Percentiles rank a stretch among this genome's conserved stretches.
Evolutionary conservation across 23 tunicate species (phyloP).

Genomic region (Oikopleura albicans): DNA sequence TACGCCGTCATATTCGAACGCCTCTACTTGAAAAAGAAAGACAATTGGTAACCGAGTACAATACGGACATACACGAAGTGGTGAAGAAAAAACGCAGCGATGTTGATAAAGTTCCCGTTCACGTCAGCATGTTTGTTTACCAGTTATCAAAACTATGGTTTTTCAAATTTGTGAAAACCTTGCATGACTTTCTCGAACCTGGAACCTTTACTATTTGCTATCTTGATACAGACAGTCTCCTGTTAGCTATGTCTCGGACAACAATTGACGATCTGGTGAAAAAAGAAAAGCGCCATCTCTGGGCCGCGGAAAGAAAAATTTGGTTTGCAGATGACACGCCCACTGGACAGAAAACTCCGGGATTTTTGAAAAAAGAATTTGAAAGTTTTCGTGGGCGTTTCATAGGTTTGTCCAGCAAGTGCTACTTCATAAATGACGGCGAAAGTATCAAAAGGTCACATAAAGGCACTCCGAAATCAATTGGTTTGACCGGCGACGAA

Average conservation of each 20-base stretch:
- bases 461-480: not conserved
- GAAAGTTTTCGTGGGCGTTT: not conserved
- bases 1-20: not conserved
- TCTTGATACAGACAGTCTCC: not conserved
- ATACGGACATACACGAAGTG: not conserved
- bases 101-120: not conserved
- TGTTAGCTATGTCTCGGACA: not conserved
- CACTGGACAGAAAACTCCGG: not conserved
- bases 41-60: not conserved
- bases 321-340: conserved; percentile 6
- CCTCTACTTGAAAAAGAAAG: not conserved
- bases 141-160: not conserved
- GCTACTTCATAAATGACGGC: not conserved
- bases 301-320: not conserved
- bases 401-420: not conserved
- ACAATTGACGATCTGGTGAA: not conserved
- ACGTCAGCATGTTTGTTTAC: not conserved
- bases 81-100: not conserved
- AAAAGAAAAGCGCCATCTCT: not conserved
- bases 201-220: not conserved
- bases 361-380: not conserved
- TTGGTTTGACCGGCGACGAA: not conserved
- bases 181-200: not conserved
- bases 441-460: not conserved
- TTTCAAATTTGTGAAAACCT: not conserved